Evolutionary conservation across 92 coral and sea anemone genomes (phyloP), one percentile per base, ranked within the genome.

Genomic region (Paragorgia papillata): DNA sequence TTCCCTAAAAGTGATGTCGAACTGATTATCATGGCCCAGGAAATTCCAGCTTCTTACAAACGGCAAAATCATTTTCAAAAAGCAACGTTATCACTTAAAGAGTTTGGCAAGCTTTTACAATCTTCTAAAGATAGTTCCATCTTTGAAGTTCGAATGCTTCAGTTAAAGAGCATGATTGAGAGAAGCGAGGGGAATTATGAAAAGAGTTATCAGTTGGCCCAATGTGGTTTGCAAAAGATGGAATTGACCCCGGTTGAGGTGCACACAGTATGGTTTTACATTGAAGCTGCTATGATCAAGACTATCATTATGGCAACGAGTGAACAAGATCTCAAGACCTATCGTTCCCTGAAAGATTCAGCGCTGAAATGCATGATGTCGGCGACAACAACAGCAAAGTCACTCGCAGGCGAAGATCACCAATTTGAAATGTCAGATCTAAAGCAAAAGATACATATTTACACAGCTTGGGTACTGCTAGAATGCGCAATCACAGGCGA

Each of bases 211-310:
- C 35, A 75, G 26, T 48, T 62, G 10, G 65, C 76, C 24, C 54
- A 39, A 37, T 69, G 65, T 12, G 63, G 57, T 14, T 30, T 82
- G 31, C 57, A 70, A 26, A 18, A 51, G 31, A 74, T 76, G 39
- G 61, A 74, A 49, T 22, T 74, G 53, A 49, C 75, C 43, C 49
- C 76, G 5, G 74, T 77, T 22, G 58, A 79, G 60, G 37, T 82
- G 35, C 48, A 61, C 43, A 68, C 80, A 12, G 57, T 55, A 70
- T 78, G 73, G 80, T 54, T 62, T 44, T 82, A 82, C 57, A 58
- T 75, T 15, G 69, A 82, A 18, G 61, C 73, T 37, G 86, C 77
- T 51, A 62, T 70, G 81, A 75, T 49, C 55, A 65, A 77, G 3
- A 76, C 60, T n/a, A 60, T 74, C 27, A 34, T 25, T 18, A n/a